Evolutionary conservation across 1,140 invertebrate species (phyloP), one percentile per base, ranked within the genome.

Genomic region (Oryzaephilus surinamensis): DNA sequence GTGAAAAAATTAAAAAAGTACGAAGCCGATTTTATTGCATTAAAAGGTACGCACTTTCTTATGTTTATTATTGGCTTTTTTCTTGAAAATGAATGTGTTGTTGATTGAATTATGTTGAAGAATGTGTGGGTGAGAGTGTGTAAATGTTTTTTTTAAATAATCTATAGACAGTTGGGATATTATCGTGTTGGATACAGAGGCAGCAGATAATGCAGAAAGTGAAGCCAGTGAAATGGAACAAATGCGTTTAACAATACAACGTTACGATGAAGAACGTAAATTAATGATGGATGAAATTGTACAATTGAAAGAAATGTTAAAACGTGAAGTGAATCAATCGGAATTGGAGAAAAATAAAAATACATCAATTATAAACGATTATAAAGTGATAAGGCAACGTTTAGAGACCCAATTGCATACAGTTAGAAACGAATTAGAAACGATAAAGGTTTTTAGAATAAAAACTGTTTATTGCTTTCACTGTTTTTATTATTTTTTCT

Each of bases 1-100:
- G 80, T 97, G 29, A 95, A 95, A 63, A 87, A 93, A 58, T 63
- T 99, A 35, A 87, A 86, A 62, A 96, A 97, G 60, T 98, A 97
- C 59, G 92, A 97, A 62, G 82, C 86, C 45, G 94, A 98, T 58
- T 99, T 90, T 66, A 63, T 76, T 40, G 66, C 76, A 11, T 67
- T 86, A 14, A 93, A 93, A 77, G 78, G 77, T 80, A 70, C 62
- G 47, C 67, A 15, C 32, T 10, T 17, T 20, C 14, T 3, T 27
- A 16, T n/a, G 4, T 15, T 32, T 17, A 13, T 15, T 31, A 28
- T 6, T 28, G n/a, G 5, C n/a, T 4, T 18, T 32, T 4, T 32
- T 32, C 4, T 4, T 28, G 8, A 4, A 20, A 20, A 8, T 3
- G 5, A 24, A n/a, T 6, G n/a, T n/a, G 28, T 30, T 30, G 28